Evolutionary conservation across 2,113 vertebrate genomes (phyloP).

Genomic region (Brachionichthys hirsutus): DNA sequence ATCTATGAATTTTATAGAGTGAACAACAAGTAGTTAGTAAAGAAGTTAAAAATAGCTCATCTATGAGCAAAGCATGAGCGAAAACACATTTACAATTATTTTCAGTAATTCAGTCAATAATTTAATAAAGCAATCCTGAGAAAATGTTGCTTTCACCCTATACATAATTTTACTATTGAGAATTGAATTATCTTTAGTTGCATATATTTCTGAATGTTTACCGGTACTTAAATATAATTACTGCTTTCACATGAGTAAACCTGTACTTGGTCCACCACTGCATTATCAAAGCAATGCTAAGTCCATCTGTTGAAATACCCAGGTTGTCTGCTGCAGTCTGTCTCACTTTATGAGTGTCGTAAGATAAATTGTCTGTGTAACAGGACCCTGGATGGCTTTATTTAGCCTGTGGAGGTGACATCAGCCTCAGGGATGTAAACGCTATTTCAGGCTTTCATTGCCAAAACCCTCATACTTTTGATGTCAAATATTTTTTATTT

Average conservation of each 20-base stretch:
- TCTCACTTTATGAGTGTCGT: constrained; percentile 12
- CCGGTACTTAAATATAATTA: background rate
- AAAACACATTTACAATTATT: no score
- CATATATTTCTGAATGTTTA: background rate
- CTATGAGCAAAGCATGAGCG: no score
- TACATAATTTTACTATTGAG: background rate
- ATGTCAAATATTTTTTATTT: constrained; percentile 30
- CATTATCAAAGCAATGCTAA: constrained; percentile 3
- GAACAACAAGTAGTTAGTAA: no score
- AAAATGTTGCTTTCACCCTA: no score
- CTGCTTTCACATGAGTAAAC: no score
- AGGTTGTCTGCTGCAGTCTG: constrained; percentile 1
- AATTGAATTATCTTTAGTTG: background rate
- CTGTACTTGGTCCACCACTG: background rate
- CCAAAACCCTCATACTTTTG: constrained; percentile 55
- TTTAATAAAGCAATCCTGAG: no score
- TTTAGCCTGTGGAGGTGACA: constrained; percentile 63
- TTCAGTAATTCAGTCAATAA: no score
- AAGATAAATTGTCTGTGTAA: constrained; percentile 59
- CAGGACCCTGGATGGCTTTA: constrained; percentile 53
- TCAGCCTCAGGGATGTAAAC: constrained; percentile 65
- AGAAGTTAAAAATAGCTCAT: no score
- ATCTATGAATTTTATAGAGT: no score
- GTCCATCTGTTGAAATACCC: background rate
- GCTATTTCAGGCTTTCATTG: constrained; percentile 52